Evolutionary conservation across 2,797 vertebrate genomes (phyloP).

Genomic region (Acanthurus lineatus): DNA sequence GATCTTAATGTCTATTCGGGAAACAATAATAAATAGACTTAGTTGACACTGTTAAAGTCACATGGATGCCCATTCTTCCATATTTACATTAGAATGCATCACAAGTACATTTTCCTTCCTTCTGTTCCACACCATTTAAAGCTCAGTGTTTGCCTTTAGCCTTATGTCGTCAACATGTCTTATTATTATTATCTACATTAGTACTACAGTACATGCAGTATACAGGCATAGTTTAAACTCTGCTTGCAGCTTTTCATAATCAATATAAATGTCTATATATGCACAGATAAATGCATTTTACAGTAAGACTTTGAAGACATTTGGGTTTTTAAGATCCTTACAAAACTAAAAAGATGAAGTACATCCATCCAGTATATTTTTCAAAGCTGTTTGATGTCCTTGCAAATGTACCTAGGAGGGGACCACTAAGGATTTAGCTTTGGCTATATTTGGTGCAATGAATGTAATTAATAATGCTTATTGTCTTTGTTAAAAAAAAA

Average conservation of each 20-base stretch:
- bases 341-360: not conserved
- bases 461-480: not conserved
- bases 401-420: not conserved
- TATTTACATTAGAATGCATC: not conserved
- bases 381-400: slow-evolving; percentile 3
- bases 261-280: not conserved
- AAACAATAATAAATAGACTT: not conserved
- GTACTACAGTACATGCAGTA: not conserved
- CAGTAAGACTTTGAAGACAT: not conserved
- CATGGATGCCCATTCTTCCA: not conserved
- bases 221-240: too few relatives aligned
- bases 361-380: not conserved
- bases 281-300: not conserved
- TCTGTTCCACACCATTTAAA: not conserved
- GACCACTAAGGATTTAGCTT: not conserved
- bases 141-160: not conserved
- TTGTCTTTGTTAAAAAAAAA: slow-evolving; percentile 15
- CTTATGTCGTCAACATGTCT: not conserved
- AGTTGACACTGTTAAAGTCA: not conserved
- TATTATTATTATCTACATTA: not conserved
- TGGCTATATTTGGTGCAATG: slow-evolving; percentile 1
- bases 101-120: not conserved
- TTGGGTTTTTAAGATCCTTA: not conserved
- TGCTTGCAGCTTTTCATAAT: slow-evolving; percentile 2
- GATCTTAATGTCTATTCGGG: not conserved